Evolutionary conservation across 2,113 vertebrate genomes (phyloP), one percentile per base, ranked within the genome.

Genomic region (Neogobius melanostomus): DNA sequence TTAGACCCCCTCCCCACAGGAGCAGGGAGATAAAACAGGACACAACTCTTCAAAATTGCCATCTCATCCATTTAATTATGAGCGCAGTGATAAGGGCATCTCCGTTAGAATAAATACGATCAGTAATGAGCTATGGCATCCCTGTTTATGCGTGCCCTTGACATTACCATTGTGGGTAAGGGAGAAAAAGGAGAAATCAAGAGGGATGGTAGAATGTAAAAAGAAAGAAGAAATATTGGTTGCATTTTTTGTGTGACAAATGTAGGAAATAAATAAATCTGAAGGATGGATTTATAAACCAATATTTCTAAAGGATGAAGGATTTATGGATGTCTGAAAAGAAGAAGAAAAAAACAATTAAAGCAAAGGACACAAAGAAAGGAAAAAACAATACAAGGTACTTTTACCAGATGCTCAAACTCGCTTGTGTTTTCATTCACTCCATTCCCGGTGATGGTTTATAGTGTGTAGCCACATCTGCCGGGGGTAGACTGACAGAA

Each of bases 151-250:
- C 72, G 74, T 82, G 90, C 85, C 91, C 92, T 93, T 93, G 89
- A 92, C 91, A 91, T 92, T 92, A 88, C 84, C 87, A 82, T 86
- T 83, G 83, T 82, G 77, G 76, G 77, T 72, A 69, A 82, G 66
- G 63, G 64, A 82, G 17, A 66, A 36, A 28, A 47, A 7, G 46
- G 46, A 47, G 10, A 47, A 5, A 47, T 7, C 4, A 47, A 36
- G 28, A 36, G 28, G 52, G 16, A 53, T 50, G 17, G n/a, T 4
- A 56, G 53, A 10, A 50, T 5, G 49, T 14, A 50, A 14, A 50
- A 50, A 3, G 48, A 11, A 50, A 50, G 49, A 14, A 50, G 17
- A 56, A 56, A 11, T 28, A 56, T 21, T 21, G 53, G 9, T 21
- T 54, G 52, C 15, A 14, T 15, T 50, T 15, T 14, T 50, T 36